phyloP scores from a whole-genome alignment of 2,797 vertebrate species.

The Orientallactaga sibirica region DNA sequence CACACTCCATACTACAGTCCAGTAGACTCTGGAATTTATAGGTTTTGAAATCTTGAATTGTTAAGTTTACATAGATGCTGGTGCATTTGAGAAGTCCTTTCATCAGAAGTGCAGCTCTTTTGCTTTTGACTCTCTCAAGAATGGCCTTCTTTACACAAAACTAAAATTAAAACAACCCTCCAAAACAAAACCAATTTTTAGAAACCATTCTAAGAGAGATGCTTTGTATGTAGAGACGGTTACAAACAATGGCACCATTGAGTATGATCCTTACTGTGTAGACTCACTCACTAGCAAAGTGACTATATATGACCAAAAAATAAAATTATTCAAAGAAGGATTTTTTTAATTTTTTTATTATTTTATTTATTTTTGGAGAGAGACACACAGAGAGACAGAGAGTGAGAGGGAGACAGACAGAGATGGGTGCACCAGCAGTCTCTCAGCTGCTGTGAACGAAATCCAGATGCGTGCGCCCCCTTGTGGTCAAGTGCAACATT shows the following conservation, averaged over 20 bases:
- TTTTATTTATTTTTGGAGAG: no score
- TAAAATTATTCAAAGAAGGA: neutral
- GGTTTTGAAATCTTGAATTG: slow-evolving; percentile 7
- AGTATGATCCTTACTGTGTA: neutral
- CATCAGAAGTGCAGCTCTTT: neutral
- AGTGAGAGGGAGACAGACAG: no score
- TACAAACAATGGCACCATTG: neutral
- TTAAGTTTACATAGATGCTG: neutral
- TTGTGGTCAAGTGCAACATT: no score
- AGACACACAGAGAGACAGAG: no score
- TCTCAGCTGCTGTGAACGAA: no score
- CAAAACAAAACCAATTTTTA: neutral
- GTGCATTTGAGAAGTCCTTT: neutral
- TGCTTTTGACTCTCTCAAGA: neutral
- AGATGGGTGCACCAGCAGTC: no score
- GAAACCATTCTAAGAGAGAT: neutral
- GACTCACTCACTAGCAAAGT: neutral
- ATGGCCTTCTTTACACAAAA: slow-evolving; percentile 8
- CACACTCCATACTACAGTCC: no score
- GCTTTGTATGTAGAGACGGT: neutral
- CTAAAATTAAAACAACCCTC: neutral
- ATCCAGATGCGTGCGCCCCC: no score
- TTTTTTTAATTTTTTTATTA: neutral
- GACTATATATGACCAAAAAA: neutral
- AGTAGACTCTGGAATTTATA: neutral